Conservation (phyloP, 2,113 vertebrate species). For the Baryphthengus martii region DNA sequence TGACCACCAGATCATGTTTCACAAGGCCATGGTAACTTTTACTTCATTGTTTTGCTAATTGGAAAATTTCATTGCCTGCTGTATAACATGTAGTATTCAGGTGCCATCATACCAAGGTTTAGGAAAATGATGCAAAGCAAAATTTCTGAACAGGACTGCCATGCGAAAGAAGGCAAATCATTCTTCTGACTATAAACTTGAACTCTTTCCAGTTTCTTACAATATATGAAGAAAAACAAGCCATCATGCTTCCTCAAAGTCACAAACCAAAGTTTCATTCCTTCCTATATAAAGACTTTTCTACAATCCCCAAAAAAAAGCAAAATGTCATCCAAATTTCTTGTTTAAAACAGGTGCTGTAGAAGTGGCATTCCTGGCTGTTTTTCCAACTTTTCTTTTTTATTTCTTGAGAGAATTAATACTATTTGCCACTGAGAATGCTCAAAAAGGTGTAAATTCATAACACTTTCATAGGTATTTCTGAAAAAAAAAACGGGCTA, state of each 20-base stretch:
- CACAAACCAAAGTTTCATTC: not conserved
- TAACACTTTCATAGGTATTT: constrained; percentile 32
- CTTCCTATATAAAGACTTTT: not conserved
- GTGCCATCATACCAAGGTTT: not conserved
- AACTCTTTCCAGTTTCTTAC: not conserved
- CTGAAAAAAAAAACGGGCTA: constrained; percentile 20
- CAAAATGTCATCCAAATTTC: not conserved
- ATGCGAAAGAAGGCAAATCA: not conserved
- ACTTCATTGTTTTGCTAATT: too few species aligned
- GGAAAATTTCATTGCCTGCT: too few species aligned
- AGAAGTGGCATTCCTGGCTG: not conserved
- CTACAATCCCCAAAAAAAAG: not conserved
- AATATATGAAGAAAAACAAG: not conserved
- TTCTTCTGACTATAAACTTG: not conserved
- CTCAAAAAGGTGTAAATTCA: not conserved
- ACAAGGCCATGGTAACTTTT: too few species aligned
- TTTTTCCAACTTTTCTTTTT: not conserved
- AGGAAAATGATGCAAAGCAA: not conserved
- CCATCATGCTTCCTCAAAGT: not conserved
- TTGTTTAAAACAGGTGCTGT: not conserved
- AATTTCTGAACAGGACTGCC: not conserved
- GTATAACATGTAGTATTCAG: not conserved
- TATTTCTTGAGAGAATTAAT: not conserved
- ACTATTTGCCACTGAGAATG: not conserved
- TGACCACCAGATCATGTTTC: too few species aligned